Conservation (phyloP, 2,888 invertebrate genomes). For the Stenchaetothrips biformis region DNA sequence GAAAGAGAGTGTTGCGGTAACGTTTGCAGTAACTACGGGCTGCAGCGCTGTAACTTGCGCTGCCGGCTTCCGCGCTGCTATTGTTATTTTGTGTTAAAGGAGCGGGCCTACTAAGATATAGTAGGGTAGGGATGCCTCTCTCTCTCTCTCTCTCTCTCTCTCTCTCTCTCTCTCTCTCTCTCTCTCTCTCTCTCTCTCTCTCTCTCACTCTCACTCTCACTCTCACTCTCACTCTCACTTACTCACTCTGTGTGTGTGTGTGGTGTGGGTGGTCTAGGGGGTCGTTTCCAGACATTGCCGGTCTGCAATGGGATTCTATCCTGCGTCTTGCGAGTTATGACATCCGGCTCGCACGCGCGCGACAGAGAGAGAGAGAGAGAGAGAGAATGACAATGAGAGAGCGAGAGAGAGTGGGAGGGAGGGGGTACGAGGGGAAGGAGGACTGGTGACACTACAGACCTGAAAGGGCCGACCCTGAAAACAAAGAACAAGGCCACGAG, state of each 20-base stretch:
- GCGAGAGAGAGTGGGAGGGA: not conserved
- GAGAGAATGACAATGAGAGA: not conserved
- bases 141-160: not conserved
- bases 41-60: too few relatives aligned
- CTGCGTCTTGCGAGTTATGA: not conserved
- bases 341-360: not conserved
- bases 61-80: too few relatives aligned
- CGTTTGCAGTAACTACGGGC: too few relatives aligned
- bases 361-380: slow-evolving; percentile 1
- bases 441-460: not conserved
- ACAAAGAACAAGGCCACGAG: too few relatives aligned
- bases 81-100: not conserved
- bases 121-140: not conserved
- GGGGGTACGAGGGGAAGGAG: too few relatives aligned
- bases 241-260: not conserved
- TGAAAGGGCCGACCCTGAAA: too few relatives aligned
- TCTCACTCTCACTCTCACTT: not conserved
- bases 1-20: not conserved
- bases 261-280: not conserved
- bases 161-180: slow-evolving; percentile 4
- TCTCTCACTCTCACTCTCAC: slow-evolving; percentile 5
- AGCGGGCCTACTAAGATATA: not conserved
- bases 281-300: not conserved
- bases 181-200: slow-evolving; percentile 13
- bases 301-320: slow-evolving; percentile 5